A percentile compares a stretch with the other conserved stretches of the same genome.
These are phyloP conservation scores for Caenorhabditis remanei DNA, from an alignment of 1,140 invertebrate species.

Conservation along the genomic window DNA sequence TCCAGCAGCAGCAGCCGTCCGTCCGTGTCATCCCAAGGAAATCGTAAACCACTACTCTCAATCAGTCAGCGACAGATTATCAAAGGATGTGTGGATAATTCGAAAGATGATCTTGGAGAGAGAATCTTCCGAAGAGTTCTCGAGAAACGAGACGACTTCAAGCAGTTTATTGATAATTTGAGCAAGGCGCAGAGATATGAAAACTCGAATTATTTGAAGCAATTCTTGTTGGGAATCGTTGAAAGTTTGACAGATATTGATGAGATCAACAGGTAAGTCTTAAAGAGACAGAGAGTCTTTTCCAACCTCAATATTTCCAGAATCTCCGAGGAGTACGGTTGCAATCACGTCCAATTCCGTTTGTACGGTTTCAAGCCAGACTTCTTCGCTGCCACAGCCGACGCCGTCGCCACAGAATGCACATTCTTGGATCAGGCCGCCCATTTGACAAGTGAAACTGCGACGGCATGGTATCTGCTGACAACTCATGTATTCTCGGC, in stretches of 20 bases:
- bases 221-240: slow-evolving; percentile 63
- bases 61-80: slow-evolving; percentile 67
- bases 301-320: neutral
- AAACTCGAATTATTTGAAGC: slow-evolving; percentile 63
- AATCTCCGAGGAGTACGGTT: slow-evolving; percentile 68
- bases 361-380: slow-evolving; percentile 71
- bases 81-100: slow-evolving; percentile 72
- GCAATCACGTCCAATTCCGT: slow-evolving; percentile 67
- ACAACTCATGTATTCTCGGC: slow-evolving; percentile 61
- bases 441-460: slow-evolving; percentile 66
- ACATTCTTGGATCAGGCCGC: slow-evolving; percentile 68
- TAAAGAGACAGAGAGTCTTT: too few species aligned
- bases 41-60: slow-evolving; percentile 61
- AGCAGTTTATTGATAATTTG: slow-evolving; percentile 67
- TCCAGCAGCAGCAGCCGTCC: slow-evolving; percentile 47
- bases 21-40: slow-evolving; percentile 61
- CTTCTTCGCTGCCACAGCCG: slow-evolving; percentile 70
- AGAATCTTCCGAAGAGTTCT: slow-evolving; percentile 67
- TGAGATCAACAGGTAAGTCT: slow-evolving; percentile 63
- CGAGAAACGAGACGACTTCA: slow-evolving; percentile 71
- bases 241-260: slow-evolving; percentile 67
- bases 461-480: slow-evolving; percentile 60
- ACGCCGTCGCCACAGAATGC: slow-evolving; percentile 73
- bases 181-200: slow-evolving; percentile 64
- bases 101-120: slow-evolving; percentile 72